Evolutionary conservation across 2,113 vertebrate genomes (phyloP).

Genomic region (Stercorarius parasiticus): DNA sequence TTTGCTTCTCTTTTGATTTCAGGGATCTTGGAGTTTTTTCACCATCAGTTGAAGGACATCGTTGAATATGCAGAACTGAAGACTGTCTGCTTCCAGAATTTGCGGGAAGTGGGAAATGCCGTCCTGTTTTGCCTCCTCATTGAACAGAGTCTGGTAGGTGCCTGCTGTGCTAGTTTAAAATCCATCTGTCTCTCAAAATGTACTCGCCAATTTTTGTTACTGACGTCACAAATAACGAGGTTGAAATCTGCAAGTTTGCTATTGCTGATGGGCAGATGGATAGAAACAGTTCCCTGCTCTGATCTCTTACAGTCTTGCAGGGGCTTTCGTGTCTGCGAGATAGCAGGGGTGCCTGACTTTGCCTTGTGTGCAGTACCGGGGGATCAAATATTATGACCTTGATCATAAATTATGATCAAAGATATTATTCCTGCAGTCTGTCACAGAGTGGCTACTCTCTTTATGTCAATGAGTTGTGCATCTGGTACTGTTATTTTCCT

Average conservation of each 20-base stretch:
- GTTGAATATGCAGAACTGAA: constrained; percentile 90
- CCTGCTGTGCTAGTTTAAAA: constrained; percentile 2
- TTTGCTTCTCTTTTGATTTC: neutral
- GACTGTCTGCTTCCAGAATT: constrained; percentile 89
- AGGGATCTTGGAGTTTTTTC: constrained; percentile 91
- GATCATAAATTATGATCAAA: neutral
- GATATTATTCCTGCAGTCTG: neutral
- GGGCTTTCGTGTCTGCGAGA: neutral
- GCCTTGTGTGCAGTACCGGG: neutral
- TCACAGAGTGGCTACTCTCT: neutral
- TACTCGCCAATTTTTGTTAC: neutral
- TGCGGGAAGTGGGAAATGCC: constrained; percentile 88
- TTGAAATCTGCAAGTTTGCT: neutral
- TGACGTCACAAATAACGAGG: neutral
- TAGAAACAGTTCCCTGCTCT: neutral
- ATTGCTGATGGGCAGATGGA: neutral
- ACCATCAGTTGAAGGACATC: constrained; percentile 90
- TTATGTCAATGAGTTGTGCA: rapidly evolving
- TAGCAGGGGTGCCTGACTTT: neutral
- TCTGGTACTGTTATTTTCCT: neutral
- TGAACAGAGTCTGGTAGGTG: constrained; percentile 87
- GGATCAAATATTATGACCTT: neutral
- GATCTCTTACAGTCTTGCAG: neutral
- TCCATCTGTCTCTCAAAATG: constrained; percentile 3
- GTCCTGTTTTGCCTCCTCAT: constrained; percentile 89